Conservation (phyloP, 1,140 invertebrate genomes). For the Platorchestia sp. region DNA sequence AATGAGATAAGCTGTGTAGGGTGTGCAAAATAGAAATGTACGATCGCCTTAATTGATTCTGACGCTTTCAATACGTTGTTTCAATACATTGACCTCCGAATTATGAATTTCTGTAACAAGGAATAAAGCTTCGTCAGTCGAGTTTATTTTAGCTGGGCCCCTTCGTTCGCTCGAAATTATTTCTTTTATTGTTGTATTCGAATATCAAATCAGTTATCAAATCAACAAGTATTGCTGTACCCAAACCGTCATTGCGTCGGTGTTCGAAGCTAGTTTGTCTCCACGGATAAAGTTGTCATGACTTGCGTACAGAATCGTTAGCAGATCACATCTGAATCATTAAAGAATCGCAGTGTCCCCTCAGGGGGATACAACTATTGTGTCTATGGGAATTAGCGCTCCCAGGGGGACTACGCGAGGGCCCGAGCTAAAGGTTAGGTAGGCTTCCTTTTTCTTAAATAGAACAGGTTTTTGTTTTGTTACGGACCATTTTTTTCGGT, state of each 20-base stretch:
- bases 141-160: background rate
- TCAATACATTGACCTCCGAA: background rate
- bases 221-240: background rate
- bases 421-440: no score
- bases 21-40: background rate
- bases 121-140: background rate
- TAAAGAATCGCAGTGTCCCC: no score
- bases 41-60: background rate
- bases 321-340: no score
- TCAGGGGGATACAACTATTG: no score
- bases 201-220: background rate
- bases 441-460: no score
- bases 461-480: no score
- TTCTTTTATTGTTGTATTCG: background rate
- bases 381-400: no score
- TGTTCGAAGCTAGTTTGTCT: background rate
- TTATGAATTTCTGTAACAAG: background rate
- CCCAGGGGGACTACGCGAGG: no score
- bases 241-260: background rate
- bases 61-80: background rate
- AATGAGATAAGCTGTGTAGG: background rate
- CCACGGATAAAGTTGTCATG: background rate
- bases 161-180: background rate
- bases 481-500: no score
- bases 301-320: background rate